Evolutionary conservation across 2,113 vertebrate species (phyloP).

Genomic region (Pygoscelis adeliae): DNA sequence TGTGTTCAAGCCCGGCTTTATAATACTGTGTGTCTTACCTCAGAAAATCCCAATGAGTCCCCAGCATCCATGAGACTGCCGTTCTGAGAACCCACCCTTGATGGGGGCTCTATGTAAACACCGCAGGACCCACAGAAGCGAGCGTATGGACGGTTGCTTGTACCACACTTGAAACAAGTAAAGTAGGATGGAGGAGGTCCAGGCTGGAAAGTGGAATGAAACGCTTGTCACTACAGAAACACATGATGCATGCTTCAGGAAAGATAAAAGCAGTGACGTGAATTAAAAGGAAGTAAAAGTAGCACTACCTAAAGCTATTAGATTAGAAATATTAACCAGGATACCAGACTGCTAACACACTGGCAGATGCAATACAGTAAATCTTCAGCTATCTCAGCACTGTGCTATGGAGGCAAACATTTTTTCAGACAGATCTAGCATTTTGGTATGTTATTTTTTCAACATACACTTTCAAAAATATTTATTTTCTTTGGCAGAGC

Average conservation of each 20-base stretch:
- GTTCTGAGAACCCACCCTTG: not conserved
- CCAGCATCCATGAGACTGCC: not conserved
- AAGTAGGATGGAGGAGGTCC: slow-evolving; percentile 63
- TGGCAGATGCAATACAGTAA: not conserved
- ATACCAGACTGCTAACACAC: not conserved
- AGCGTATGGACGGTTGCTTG: slow-evolving; percentile 76
- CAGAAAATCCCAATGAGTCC: not conserved
- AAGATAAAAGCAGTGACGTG: not conserved
- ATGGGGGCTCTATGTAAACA: slow-evolving; percentile 71
- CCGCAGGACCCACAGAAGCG: slow-evolving; percentile 85
- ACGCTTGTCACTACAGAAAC: not conserved
- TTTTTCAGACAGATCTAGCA: not conserved
- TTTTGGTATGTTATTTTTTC: not conserved
- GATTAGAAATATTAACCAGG: not conserved
- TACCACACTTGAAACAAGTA: slow-evolving; percentile 82
- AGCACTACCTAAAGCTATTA: not conserved
- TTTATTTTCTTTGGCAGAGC: not conserved
- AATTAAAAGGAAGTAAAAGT: not conserved
- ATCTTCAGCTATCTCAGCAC: not conserved
- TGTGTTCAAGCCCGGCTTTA: not conserved
- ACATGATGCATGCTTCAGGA: not conserved
- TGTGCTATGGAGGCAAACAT: not conserved
- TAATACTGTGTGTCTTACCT: slow-evolving; percentile 41
- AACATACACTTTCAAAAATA: not conserved
- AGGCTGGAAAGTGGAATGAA: slow-evolving; percentile 68